Base-by-base conservation (phyloP, 2,888 invertebrate genomes). In the Euproctis similis region DNA sequence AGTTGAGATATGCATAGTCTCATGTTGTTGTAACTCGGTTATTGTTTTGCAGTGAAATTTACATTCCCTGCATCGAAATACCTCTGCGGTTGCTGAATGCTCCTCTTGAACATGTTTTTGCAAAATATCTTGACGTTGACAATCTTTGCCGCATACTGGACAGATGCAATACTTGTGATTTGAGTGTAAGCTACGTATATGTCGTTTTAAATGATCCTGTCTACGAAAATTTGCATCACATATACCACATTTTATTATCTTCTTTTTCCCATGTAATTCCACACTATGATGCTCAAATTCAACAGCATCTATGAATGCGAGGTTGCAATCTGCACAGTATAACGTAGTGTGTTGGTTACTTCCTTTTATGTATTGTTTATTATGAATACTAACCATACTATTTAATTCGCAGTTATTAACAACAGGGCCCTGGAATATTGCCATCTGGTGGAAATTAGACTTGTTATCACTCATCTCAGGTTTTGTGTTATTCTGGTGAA, bases 121-220 rank as follows among this genome's bases (percentile, higher is more conserved):
- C 5, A 74, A 30, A 2, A 53, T 30, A 21, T 68, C 66, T 18
- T 63, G 55, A 0, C 56, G 30, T 24, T 53, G 52, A 12, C 53
- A 71, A 2, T 66, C 62, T 26, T 56, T 50, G 0, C 39, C 35
- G 13, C 74, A 74, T 0, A 63, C 59, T 0, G 73, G 72, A 11
- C 74, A 74, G 0, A 31, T 8, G 14, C 36, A 42, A 12, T 34
- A 46, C 11, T 49, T 50, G 1, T 39, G 32, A 10, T 49, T 42
- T 0, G 42, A 34, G 21, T 74, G 74, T 2, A 70, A 13, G 19
- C 62, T 72, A 0, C 43, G 47, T 6, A 64, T 44, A 20, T 74
- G 74, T 0, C 74, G 41, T 25, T 69, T 69, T 1, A 74, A 31
- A 9, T 74, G 74, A 17, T 73, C 70, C 4, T 56, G 62, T 2